Evolutionary conservation across 2,113 vertebrate species (phyloP).

Genomic region (Ophiodon elongatus): DNA sequence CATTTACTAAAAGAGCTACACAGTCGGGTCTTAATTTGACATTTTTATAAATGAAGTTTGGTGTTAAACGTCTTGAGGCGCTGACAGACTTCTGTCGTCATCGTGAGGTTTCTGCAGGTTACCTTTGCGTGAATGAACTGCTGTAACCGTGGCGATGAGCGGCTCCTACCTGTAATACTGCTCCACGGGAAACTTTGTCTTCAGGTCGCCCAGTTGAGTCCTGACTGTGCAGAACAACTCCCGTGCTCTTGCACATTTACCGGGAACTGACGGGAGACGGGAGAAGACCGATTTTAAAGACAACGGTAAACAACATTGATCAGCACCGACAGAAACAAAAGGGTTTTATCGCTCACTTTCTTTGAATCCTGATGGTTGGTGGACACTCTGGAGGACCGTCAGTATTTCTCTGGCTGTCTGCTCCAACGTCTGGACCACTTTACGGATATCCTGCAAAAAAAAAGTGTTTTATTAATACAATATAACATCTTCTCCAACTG

Average conservation of each 20-base stretch:
- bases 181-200: slow-evolving; percentile 95
- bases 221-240: slow-evolving; percentile 92
- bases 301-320: too few relatives aligned
- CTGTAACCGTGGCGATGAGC: too few relatives aligned
- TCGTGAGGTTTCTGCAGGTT: too few relatives aligned
- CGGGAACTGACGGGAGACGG: slow-evolving; percentile 87
- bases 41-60: too few relatives aligned
- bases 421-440: slow-evolving; percentile 93
- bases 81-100: too few relatives aligned
- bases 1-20: too few relatives aligned
- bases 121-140: too few relatives aligned
- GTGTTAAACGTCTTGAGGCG: too few relatives aligned
- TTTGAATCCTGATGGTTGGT: slow-evolving; percentile 94
- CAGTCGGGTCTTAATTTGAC: too few relatives aligned
- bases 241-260: slow-evolving; percentile 92
- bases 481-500: not conserved
- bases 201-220: slow-evolving; percentile 92
- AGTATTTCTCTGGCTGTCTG: slow-evolving; percentile 97
- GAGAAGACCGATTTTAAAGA: too few relatives aligned
- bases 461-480: not conserved
- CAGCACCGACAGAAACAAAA: too few relatives aligned
- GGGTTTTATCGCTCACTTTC: slow-evolving; percentile 87
- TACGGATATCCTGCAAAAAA: slow-evolving; percentile 91
- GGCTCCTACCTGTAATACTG: slow-evolving; percentile 97
- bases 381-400: slow-evolving; percentile 95